Percentiles rank a stretch among this genome's conserved stretches.
phyloP scores from a whole-genome alignment of 2,888 invertebrate species.

The Drosophila quinaria region DNA sequence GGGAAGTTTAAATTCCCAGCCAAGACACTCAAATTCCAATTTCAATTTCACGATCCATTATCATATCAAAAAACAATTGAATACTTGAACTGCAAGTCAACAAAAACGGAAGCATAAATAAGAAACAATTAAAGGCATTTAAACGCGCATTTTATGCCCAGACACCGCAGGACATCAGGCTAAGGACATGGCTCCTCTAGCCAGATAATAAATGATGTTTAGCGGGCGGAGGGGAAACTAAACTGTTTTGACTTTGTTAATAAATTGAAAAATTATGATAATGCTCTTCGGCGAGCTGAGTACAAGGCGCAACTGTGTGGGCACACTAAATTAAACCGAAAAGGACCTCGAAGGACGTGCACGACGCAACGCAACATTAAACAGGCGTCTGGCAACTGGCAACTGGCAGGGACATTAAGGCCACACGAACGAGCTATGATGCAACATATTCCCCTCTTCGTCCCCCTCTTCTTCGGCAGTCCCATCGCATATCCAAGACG shows the following conservation, averaged over 20 bases:
- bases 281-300: conserved; percentile 48
- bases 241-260: conserved; percentile 82
- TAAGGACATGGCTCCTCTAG: conserved; percentile 29
- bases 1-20: background rate
- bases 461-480: background rate
- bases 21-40: conserved; percentile 17
- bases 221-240: conserved; percentile 46
- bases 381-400: conserved; percentile 71
- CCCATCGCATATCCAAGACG: conserved; percentile 57
- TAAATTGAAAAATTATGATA: conserved; percentile 82
- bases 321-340: conserved; percentile 74
- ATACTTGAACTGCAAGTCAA: conserved; percentile 15
- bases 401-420: conserved; percentile 76
- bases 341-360: conserved; percentile 68
- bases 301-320: conserved; percentile 55
- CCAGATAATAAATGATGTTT: conserved; percentile 76
- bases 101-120: conserved; percentile 70
- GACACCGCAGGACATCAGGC: conserved; percentile 48
- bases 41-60: conserved; percentile 55
- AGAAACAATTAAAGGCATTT: conserved; percentile 79
- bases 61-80: conserved; percentile 52
- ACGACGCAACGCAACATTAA: conserved; percentile 81
- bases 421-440: conserved; percentile 73
- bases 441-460: conserved; percentile 67
- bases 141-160: conserved; percentile 68